Evolutionary conservation across 1,140 invertebrate genomes (phyloP), one percentile per base, ranked within the genome.

Genomic region (Melipona quadrifasciata): DNA sequence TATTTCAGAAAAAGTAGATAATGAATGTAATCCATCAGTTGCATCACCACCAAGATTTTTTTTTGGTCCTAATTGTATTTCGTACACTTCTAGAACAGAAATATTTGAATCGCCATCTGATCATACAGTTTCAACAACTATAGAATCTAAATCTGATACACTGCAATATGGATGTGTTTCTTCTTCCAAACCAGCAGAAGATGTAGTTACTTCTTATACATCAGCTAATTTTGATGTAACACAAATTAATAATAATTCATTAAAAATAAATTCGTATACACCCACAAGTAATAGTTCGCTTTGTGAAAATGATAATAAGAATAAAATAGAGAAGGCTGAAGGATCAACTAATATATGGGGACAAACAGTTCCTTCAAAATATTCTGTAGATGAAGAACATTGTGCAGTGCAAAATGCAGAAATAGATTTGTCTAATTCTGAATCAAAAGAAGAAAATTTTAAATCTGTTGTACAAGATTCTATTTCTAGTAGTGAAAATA

Each of bases 51-150:
- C 94, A 11, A 91, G 92, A 82, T 95, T 95, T 89, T 95, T 95
- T 86, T 95, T 95, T 89, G 94, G 94, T 4, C 94, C 94, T 1
- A 95, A 95, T 85, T 95, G 94, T 80, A 89, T 95, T 47, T 94
- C 94, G 0, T 95, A 93, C 19, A 90, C 89, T 8, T 86, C 91
- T 2, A 91, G 91, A 55, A 12, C 84, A 8, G 93, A 86, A 17
- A 82, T 86, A 53, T 67, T 67, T 8, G 82, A 76, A 64, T 68
- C 73, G 3, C 73, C 85, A 27, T 17, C 74, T 21, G 87, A 88
- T 85, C 81, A 87, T 53, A 83, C 39, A 39, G 77, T 89, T 57
- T 72, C 70, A 2, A 67, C 86, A 10, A 87, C 88, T 27, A 74
- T 80, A 67, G 34, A 78, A n/a, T 68, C 70, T 14, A 90, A 84